Percentiles rank a stretch among this genome's conserved stretches.
These are phyloP conservation scores for Lagorchestes hirsutus DNA, from an alignment of 2,797 vertebrate genomes.

Conservation along the genomic window DNA sequence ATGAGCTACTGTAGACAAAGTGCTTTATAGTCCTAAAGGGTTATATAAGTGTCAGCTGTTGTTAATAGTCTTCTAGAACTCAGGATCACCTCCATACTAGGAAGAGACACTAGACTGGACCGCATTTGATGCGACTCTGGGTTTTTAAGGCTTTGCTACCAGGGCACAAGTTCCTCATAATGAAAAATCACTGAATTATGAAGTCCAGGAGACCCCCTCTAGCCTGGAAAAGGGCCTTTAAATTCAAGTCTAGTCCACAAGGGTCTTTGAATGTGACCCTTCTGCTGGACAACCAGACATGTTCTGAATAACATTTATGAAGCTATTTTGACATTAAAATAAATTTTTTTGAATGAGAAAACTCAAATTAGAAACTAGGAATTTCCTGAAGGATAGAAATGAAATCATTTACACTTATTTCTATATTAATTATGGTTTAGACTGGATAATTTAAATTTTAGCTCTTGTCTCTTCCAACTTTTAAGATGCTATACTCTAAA, in stretches of 20 bases:
- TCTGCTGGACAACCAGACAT: not conserved
- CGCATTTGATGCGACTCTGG: not conserved
- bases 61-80: not conserved
- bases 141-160: not conserved
- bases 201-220: not conserved
- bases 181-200: not conserved
- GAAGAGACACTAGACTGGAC: not conserved
- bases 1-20: not conserved
- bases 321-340: not conserved
- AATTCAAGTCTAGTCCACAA: not conserved
- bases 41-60: not conserved
- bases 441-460: not conserved
- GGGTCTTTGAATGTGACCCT: not conserved
- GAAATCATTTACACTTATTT: not conserved
- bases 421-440: not conserved
- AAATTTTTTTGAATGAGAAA: conserved; percentile 39
- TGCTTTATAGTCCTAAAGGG: not conserved
- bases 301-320: conserved; percentile 20
- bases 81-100: not conserved
- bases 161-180: not conserved
- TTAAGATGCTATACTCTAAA: not conserved
- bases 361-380: not conserved
- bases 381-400: conserved; percentile 5
- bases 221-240: not conserved
- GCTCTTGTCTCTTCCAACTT: not conserved